Percentiles rank a stretch among this genome's conserved stretches.
phyloP scores from a whole-genome alignment of 2,888 invertebrate species.

The Hydrotaea diabolus region DNA sequence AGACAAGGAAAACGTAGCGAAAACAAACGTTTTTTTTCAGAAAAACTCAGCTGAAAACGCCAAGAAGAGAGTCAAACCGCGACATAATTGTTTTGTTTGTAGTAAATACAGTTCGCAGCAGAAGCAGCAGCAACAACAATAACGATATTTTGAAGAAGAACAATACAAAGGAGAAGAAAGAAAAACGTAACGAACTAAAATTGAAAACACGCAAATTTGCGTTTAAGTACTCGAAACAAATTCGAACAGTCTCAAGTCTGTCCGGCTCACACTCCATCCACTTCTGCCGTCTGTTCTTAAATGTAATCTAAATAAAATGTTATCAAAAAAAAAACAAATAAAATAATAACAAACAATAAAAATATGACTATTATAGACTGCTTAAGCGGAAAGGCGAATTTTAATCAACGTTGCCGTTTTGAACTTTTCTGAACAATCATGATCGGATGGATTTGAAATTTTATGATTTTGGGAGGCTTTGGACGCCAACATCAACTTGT shows the following conservation, averaged over 20 bases:
- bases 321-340: background rate
- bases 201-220: slow-evolving; percentile 65
- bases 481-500: too few relatives aligned
- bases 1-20: slow-evolving; percentile 53
- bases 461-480: too few relatives aligned
- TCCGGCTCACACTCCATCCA: background rate
- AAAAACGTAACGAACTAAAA: slow-evolving; percentile 38
- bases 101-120: slow-evolving; percentile 31
- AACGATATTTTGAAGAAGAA: slow-evolving; percentile 20
- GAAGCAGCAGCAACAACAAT: background rate
- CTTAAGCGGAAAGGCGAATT: background rate
- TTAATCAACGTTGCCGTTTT: too few relatives aligned
- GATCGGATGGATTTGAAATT: too few relatives aligned
- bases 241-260: background rate
- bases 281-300: background rate
- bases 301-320: background rate
- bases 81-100: slow-evolving; percentile 56
- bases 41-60: slow-evolving; percentile 28
- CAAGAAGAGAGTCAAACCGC: slow-evolving; percentile 48
- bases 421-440: too few relatives aligned
- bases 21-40: slow-evolving; percentile 41
- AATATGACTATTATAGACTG: slow-evolving; percentile 38
- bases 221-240: slow-evolving; percentile 50
- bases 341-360: slow-evolving; percentile 33
- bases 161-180: background rate